phyloP scores from a whole-genome alignment of 2,888 invertebrate genomes.

The Pollenia griseotomentosa region DNA sequence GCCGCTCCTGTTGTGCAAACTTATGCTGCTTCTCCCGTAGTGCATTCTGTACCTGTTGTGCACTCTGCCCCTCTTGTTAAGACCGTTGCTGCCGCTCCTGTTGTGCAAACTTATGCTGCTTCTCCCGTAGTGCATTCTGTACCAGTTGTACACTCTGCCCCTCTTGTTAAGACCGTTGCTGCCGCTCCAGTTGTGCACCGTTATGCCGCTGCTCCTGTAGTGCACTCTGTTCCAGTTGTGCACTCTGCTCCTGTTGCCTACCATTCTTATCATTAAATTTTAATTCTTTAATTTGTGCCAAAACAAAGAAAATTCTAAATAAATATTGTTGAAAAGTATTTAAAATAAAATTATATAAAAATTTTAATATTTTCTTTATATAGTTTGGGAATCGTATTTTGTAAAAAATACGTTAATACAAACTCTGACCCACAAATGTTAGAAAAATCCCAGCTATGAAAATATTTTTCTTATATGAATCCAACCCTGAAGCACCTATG shows the following conservation, averaged over 20 bases:
- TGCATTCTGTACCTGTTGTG: slow-evolving; percentile 28
- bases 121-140: slow-evolving; percentile 79
- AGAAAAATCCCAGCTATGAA: too few relatives aligned
- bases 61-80: slow-evolving; percentile 74
- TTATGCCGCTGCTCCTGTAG: slow-evolving; percentile 21
- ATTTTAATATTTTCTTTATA: neutral
- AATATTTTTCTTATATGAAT: too few relatives aligned
- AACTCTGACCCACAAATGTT: too few relatives aligned
- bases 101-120: slow-evolving; percentile 82
- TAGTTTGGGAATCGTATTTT: too few relatives aligned
- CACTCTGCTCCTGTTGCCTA: slow-evolving; percentile 74
- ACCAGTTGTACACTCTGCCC: slow-evolving; percentile 10
- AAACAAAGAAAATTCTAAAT: slow-evolving; percentile 56
- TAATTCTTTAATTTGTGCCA: neutral
- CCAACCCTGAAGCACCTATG: too few relatives aligned
- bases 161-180: slow-evolving; percentile 35
- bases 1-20: slow-evolving; percentile 73
- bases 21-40: slow-evolving; percentile 81
- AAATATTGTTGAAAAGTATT: neutral
- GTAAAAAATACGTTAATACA: too few relatives aligned
- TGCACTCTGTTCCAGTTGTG: slow-evolving; percentile 39
- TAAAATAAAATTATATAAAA: slow-evolving; percentile 3
- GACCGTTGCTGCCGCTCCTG: slow-evolving; percentile 68
- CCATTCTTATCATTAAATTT: slow-evolving; percentile 43
- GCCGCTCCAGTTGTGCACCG: slow-evolving; percentile 17